Evolutionary conservation across 2,113 vertebrate genomes (phyloP), one percentile per base, ranked within the genome.

Genomic region (Chloropsis hardwickii): DNA sequence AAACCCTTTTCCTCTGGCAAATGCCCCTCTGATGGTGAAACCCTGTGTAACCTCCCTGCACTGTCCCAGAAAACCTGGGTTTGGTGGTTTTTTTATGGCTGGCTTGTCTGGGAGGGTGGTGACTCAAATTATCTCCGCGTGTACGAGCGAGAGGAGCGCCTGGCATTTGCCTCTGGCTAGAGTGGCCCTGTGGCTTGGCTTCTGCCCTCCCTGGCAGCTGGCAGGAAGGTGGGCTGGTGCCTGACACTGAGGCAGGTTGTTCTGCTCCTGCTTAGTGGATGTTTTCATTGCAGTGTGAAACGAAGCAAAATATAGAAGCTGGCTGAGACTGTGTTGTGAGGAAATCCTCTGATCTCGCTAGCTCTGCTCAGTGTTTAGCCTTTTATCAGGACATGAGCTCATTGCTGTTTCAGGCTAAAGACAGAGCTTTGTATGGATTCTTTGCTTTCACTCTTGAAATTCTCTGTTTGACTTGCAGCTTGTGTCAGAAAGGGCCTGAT

Each of bases 301-400:
- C 0, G 1, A 81, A 92, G 76, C 33, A 88, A 88, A 95, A 61
- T 64, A 71, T 6, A 3, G 20, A 48, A 80, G 80, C 67, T 78
- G 72, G 64, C 56, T 92, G 64, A 88, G 94, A 29, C 54, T 71
- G 62, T 31, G 82, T 64, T 84, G 83, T 60, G 77, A 91, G 76
- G 80, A 94, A 96, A 96, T 69, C 90, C 94, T 94, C 90, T 94
- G 93, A 93, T 96, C 90, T 88, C 58, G 47, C 93, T 90, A 86
- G 76, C 67, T 93, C 64, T 84, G 60, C 88, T 90, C 64, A 45
- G 88, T 42, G 86, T 93, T 93, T 92, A 95, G 95, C 76, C 94
- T 96, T 95, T 93, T 90, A 95, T 94, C 88, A 81, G 82, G 69
- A 78, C 90, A 67, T 39, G 77, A 88, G 62, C 83, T 94, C 73